phyloP scores from a whole-genome alignment of 64 coral and sea anemone genomes.

The Pachyseris speciosa region DNA sequence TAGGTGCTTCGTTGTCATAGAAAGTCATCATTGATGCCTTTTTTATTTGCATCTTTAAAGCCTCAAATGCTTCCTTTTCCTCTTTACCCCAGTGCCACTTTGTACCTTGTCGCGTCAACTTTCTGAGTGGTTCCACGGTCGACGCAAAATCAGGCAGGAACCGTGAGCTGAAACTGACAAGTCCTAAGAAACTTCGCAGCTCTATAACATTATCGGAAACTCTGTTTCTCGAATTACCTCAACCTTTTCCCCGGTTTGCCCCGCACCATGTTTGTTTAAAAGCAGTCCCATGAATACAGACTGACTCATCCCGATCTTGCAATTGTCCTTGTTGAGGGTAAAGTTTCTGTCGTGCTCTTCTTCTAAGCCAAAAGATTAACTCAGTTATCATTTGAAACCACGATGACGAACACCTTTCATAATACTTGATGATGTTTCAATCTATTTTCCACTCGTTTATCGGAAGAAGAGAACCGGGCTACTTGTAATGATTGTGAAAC shows the following conservation, averaged over 20 bases:
- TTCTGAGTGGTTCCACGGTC: background rate
- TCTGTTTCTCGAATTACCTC: background rate
- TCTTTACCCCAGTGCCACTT: background rate
- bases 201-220: background rate
- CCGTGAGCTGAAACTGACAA: background rate
- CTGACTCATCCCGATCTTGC: too few species aligned
- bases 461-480: too few species aligned
- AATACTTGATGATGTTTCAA: too few species aligned
- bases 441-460: too few species aligned
- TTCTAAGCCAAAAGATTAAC: too few species aligned
- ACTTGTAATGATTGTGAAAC: too few species aligned
- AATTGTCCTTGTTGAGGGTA: too few species aligned
- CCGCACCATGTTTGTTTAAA: too few species aligned
- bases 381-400: too few species aligned
- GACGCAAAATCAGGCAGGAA: background rate
- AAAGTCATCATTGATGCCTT: constrained; percentile 6
- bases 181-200: background rate
- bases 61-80: background rate
- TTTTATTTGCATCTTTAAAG: background rate
- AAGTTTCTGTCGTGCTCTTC: too few species aligned
- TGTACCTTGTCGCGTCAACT: background rate
- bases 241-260: background rate
- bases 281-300: too few species aligned
- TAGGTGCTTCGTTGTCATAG: background rate
- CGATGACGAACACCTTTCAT: too few species aligned